Evolutionary conservation across 2,888 invertebrate genomes (phyloP).

Genomic region (Prionchulus punctatus): DNA sequence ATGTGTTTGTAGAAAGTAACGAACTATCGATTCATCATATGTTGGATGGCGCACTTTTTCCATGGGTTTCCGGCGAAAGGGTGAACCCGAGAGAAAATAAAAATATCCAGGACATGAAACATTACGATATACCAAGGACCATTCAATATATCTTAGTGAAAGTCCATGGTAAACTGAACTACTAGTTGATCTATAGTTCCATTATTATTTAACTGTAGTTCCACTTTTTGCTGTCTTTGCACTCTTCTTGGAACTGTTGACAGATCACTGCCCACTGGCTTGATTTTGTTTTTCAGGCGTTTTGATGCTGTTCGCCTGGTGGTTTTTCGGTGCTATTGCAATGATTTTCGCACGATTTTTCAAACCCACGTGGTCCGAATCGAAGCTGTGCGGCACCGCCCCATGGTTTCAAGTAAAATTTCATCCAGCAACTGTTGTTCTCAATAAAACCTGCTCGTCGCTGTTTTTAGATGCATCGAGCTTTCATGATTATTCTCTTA

Average conservation of each 20-base stretch:
- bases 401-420: constrained; percentile 35
- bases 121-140: background rate
- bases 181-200: no score
- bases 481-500: background rate
- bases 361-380: constrained; percentile 32
- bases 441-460: background rate
- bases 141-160: background rate
- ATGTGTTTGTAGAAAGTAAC: no score
- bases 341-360: constrained; percentile 31
- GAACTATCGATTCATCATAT: background rate
- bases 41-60: background rate
- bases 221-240: no score
- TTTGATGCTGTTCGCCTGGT: constrained; percentile 35
- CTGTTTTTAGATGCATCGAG: constrained; percentile 7
- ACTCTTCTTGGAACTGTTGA: no score
- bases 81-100: background rate
- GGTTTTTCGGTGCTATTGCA: constrained; percentile 31
- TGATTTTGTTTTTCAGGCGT: constrained; percentile 28
- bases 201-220: no score
- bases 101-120: background rate
- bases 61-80: background rate
- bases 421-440: no score
- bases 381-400: constrained; percentile 23
- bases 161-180: background rate
- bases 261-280: no score